Conservation (phyloP, 2,797 vertebrate species). For the Hydrolagus colliei region DNA sequence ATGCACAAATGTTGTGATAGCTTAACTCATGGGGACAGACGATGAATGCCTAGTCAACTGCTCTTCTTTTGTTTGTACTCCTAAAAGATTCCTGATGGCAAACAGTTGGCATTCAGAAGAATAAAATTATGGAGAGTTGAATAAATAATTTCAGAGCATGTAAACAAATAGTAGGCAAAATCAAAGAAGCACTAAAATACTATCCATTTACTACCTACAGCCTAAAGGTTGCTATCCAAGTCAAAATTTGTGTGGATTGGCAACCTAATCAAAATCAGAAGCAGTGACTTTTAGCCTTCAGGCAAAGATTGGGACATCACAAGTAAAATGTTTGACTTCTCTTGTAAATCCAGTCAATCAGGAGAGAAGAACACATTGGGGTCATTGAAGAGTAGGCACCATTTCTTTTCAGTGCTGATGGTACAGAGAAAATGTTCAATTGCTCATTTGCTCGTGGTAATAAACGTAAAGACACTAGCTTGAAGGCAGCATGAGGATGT, state of each 20-base stretch:
- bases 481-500: not conserved
- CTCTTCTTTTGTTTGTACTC: not conserved
- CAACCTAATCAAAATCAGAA: not conserved
- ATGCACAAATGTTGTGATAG: not conserved
- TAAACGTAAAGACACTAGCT: not conserved
- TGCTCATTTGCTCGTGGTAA: no score
- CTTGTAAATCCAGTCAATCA: not conserved
- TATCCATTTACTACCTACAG: no score
- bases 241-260: not conserved
- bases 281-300: no score
- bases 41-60: not conserved
- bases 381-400: not conserved
- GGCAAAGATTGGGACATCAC: not conserved
- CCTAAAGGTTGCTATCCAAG: not conserved
- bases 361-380: no score
- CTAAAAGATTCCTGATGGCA: not conserved
- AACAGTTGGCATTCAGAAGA: not conserved
- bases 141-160: not conserved
- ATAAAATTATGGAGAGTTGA: not conserved
- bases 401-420: not conserved
- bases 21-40: not conserved
- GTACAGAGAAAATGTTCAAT: not conserved
- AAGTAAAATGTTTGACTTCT: not conserved
- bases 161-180: not conserved
- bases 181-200: not conserved